Evolutionary conservation across 2,888 invertebrate species (phyloP).

Genomic region (Chrysolina americana): DNA sequence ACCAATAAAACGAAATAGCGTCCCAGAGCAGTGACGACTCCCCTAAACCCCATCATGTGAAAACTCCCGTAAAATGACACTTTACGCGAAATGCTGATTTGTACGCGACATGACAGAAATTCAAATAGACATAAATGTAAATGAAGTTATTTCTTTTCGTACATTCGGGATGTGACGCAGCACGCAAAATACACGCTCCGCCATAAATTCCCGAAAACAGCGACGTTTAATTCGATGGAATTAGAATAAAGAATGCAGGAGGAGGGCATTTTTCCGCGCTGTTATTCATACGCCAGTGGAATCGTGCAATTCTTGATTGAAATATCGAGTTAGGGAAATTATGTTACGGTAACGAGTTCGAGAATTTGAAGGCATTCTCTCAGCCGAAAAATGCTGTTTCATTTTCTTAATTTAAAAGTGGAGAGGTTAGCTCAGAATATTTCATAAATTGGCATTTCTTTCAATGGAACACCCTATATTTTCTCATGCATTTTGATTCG

Average conservation of each 20-base stretch:
- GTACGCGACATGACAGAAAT: slow-evolving; percentile 12
- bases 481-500: no score
- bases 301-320: background rate
- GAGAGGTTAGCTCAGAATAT: no score
- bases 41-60: slow-evolving; percentile 3
- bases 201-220: slow-evolving; percentile 18
- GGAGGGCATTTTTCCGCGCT: background rate
- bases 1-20: slow-evolving; percentile 5
- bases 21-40: background rate
- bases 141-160: slow-evolving; percentile 21
- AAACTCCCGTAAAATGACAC: slow-evolving; percentile 25
- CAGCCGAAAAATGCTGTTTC: no score
- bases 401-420: no score
- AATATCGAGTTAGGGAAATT: background rate
- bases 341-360: background rate
- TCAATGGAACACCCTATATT: no score
- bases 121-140: slow-evolving; percentile 29
- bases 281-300: slow-evolving; percentile 10
- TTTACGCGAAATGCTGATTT: slow-evolving; percentile 27
- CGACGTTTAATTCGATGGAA: slow-evolving; percentile 22
- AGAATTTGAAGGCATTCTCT: no score
- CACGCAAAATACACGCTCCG: slow-evolving; percentile 18
- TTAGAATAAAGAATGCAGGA: slow-evolving; percentile 21
- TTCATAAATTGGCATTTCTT: no score
- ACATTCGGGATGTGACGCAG: background rate